phyloP scores from a whole-genome alignment of 1,140 invertebrate species.

The Thaumatotibia leucotreta region DNA sequence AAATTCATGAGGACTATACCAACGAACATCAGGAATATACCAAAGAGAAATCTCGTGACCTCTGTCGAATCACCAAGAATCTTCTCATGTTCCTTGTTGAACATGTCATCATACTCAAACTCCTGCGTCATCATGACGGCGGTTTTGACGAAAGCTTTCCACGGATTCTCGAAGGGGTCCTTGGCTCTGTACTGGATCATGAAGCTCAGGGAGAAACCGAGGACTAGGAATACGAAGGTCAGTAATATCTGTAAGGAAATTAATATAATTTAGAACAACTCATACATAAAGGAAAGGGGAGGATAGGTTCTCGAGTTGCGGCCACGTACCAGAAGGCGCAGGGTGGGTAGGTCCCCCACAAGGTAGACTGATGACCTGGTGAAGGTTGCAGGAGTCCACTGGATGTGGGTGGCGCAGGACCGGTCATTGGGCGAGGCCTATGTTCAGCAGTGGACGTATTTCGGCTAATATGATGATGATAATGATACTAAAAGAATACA shows the following conservation, averaged over 20 bases:
- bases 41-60: constrained; percentile 65
- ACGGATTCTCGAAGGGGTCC: constrained; percentile 33
- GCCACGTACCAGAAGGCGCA: no score
- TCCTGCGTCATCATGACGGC: constrained; percentile 67
- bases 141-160: constrained; percentile 51
- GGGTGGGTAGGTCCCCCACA: no score
- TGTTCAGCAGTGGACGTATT: no score
- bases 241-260: constrained; percentile 32
- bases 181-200: constrained; percentile 46
- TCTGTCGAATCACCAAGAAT: constrained; percentile 10
- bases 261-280: not conserved
- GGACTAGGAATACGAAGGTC: constrained; percentile 49
- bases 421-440: no score
- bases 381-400: no score
- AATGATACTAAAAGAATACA: no score
- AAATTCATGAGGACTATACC: constrained; percentile 77
- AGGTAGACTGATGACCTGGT: no score
- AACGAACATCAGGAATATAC: constrained; percentile 72
- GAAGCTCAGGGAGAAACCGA: constrained; percentile 63
- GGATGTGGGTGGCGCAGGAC: no score
- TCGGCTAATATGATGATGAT: no score
- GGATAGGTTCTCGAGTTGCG: no score
- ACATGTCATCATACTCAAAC: constrained; percentile 46
- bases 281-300: no score
- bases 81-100: constrained; percentile 23